Conservation (phyloP, 2,797 vertebrate genomes). For the Chaunax sp. region DNA sequence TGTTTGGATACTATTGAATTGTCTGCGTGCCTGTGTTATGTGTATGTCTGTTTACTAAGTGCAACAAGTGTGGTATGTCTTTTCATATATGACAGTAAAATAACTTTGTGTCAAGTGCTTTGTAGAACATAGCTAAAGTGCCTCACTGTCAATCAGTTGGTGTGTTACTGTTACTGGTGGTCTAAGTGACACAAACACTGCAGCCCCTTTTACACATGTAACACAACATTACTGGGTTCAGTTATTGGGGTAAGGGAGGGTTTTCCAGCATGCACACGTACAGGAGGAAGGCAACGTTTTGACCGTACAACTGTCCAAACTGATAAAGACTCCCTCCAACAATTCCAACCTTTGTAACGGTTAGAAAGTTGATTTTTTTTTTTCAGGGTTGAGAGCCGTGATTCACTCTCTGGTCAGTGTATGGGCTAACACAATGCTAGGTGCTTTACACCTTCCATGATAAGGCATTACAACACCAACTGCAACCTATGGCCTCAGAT, state of each 20-base stretch:
- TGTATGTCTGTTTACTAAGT: slow-evolving; percentile 5
- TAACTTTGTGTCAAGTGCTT: slow-evolving; percentile 25
- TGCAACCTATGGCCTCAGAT: not conserved
- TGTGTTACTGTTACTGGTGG: slow-evolving; percentile 2
- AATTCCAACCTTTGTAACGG: not conserved
- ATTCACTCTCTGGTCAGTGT: not conserved
- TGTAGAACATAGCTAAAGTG: slow-evolving; percentile 29
- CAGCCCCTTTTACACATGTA: slow-evolving; percentile 19
- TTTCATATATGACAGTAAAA: slow-evolving; percentile 18
- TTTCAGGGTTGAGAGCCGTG: not conserved
- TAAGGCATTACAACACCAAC: not conserved
- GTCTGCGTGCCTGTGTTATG: not conserved
- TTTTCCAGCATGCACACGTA: not conserved
- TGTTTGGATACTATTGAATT: not conserved
- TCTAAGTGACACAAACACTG: slow-evolving; percentile 24
- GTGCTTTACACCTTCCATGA: not conserved
- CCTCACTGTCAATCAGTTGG: slow-evolving; percentile 25
- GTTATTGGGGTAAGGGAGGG: slow-evolving; percentile 6
- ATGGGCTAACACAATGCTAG: not conserved
- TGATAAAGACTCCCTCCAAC: not conserved
- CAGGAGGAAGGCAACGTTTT: not conserved
- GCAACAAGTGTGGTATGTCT: slow-evolving; percentile 27
- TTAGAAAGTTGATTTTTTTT: not conserved
- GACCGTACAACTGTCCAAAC: not conserved
- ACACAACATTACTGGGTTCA: slow-evolving; percentile 20